Conservation (phyloP, 2,888 invertebrate genomes). For the Lepetodrilus schrolli region DNA sequence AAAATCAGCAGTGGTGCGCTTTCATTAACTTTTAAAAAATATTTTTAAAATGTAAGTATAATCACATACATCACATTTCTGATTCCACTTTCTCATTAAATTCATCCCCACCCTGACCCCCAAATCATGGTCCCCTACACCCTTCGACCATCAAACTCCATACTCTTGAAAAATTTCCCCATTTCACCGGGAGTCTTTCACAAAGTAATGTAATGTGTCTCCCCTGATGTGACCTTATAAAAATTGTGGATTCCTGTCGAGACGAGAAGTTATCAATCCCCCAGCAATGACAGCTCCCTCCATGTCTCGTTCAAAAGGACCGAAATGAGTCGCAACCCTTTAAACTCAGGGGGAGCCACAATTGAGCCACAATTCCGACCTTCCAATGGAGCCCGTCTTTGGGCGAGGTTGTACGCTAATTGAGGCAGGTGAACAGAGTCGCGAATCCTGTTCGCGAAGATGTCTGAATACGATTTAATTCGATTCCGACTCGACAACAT, state of each 20-base stretch:
- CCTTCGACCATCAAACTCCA: no score
- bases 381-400: neutral
- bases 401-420: neutral
- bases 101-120: neutral
- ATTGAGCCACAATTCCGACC: neutral
- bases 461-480: constrained; percentile 21
- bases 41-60: neutral
- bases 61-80: neutral
- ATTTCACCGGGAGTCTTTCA: neutral
- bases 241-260: neutral
- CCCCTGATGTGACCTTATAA: neutral
- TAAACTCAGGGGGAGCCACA: neutral
- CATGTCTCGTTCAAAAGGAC: neutral
- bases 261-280: constrained; percentile 5
- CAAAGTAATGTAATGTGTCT: neutral
- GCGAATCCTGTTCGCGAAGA: neutral
- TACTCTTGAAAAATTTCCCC: no score
- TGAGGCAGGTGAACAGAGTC: constrained; percentile 16
- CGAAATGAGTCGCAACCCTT: neutral
- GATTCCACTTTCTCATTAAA: neutral
- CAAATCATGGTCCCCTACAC: neutral
- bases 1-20: no score
- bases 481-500: neutral
- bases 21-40: no score
- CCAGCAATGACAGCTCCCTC: constrained; percentile 1